Base-by-base conservation (phyloP, 2,888 invertebrate species). In the Microdon myrmicae region DNA sequence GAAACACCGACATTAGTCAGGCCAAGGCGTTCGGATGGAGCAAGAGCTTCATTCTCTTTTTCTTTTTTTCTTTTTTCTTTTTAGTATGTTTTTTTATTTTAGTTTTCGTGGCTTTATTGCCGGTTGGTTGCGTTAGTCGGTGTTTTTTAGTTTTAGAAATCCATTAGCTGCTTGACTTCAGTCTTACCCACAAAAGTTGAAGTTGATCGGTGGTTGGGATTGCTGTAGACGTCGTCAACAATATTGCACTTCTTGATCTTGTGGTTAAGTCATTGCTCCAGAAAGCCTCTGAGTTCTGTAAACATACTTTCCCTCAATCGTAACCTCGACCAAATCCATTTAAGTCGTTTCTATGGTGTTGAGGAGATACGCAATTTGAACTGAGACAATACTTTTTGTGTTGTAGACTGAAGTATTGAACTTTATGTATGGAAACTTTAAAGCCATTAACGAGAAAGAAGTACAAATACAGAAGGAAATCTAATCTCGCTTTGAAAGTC, bases 131-230 rank as follows among this genome's bases (percentile, higher is more conserved):
- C 49, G 55, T 39, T 53, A 26, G 38, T 39, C 28, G 38, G 32
- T 17, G 31, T 34, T 60, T 45, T 20, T n/a, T n/a, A n/a, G 56
- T 39, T 31, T 61, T 51, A 51, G 45, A 56, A 56, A 56, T 39
- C 61, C 39, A 49, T 56, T 64, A 51, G 49, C 29, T 49, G 54
- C 49, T 55, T 45, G 25, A 31, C 45, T 56, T 49, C 25, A 45
- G 41, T 45, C 39, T 45, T 39, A 37, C 44, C 43, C 25, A 29
- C 29, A 41, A 44, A 34, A 13, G 23, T 35, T 35, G 17, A 38
- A 41, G 19, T 43, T 13, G 32, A 28, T 54, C 41, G 41, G 31
- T 25, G 22, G 31, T 37, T 31, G 39, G 26, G 38, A 47, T 22
- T 48, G 43, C 43, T 38, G 41, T 48, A 22, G 10, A 28, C 31